Conservation (phyloP, 2,888 invertebrate species). For the Eupithecia exiguata region DNA sequence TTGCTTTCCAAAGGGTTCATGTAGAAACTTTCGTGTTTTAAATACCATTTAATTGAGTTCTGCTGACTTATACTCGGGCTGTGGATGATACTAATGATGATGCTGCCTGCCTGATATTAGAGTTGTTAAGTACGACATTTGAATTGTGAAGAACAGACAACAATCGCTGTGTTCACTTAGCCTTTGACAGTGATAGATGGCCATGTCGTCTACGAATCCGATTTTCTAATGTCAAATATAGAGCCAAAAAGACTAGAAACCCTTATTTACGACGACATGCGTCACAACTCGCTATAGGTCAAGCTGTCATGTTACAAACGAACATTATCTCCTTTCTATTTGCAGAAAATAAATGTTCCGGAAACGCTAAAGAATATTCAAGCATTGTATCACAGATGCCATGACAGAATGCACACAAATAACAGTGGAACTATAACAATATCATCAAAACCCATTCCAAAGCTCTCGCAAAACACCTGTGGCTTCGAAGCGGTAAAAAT, state of each 20-base stretch:
- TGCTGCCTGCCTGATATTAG: background rate
- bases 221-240: slow-evolving; percentile 15
- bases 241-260: background rate
- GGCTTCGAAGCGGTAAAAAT: slow-evolving; percentile 40
- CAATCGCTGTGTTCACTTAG: slow-evolving; percentile 3
- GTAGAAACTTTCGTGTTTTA: background rate
- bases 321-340: background rate
- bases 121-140: background rate
- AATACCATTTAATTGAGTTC: background rate
- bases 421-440: slow-evolving; percentile 26
- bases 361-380: background rate
- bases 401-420: slow-evolving; percentile 10
- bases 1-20: too few species aligned
- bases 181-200: slow-evolving; percentile 11
- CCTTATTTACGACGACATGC: slow-evolving; percentile 18
- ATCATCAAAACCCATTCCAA: slow-evolving; percentile 28
- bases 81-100: background rate
- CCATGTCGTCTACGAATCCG: slow-evolving; percentile 3
- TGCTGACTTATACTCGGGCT: background rate
- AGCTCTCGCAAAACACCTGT: slow-evolving; percentile 42
- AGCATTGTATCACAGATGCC: background rate
- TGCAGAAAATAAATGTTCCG: background rate
- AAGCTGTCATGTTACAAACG: slow-evolving; percentile 1
- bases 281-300: slow-evolving; percentile 5
- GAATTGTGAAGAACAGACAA: background rate